phyloP scores from a whole-genome alignment of 2,888 invertebrate species.

The Xestoiulus laeticollis region DNA sequence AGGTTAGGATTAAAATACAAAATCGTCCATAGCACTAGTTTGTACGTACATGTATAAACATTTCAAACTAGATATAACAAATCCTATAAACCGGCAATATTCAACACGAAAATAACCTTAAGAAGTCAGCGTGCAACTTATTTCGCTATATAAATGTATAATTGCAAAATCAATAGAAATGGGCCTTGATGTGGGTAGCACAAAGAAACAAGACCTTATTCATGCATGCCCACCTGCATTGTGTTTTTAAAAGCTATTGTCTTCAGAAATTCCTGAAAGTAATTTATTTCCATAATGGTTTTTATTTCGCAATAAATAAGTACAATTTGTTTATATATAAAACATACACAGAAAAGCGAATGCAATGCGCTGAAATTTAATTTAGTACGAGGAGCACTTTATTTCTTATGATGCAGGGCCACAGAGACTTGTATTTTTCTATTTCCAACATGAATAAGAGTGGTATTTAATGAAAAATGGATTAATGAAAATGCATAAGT shows the following conservation, averaged over 20 bases:
- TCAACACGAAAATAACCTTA: neutral
- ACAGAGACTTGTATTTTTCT: neutral
- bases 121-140: neutral
- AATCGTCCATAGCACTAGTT: neutral
- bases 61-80: neutral
- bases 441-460: neutral
- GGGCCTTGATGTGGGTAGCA: neutral
- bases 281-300: slow-evolving; percentile 40
- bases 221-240: neutral
- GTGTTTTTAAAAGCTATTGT: slow-evolving; percentile 35
- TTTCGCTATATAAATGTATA: neutral
- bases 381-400: slow-evolving; percentile 9
- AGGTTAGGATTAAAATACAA: too few relatives aligned
- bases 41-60: neutral
- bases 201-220: neutral
- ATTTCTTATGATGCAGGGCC: neutral
- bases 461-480: neutral
- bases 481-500: neutral
- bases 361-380: slow-evolving; percentile 9
- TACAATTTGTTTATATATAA: slow-evolving; percentile 21
- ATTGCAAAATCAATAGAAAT: slow-evolving; percentile 43
- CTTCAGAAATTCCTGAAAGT: slow-evolving; percentile 38
- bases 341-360: neutral
- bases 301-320: slow-evolving; percentile 31
- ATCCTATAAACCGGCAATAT: neutral